phyloP scores from a whole-genome alignment of 2,113 vertebrate species.

The Cyphomyrus plagiostoma region DNA sequence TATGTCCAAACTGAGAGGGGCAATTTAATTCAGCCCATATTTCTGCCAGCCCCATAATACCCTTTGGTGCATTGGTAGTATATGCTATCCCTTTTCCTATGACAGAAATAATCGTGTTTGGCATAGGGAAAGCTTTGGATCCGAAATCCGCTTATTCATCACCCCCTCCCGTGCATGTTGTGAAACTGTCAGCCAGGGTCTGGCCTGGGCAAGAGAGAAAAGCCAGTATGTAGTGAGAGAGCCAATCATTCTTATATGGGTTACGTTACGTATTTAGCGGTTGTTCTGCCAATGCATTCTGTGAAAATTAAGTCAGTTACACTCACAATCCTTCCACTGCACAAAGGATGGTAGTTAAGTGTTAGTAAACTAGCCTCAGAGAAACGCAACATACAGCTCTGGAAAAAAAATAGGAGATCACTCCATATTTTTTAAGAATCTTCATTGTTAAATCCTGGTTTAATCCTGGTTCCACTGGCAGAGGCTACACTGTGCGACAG shows the following conservation, averaged over 20 bases:
- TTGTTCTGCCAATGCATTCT: neutral
- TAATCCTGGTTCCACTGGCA: neutral
- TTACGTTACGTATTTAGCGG: neutral
- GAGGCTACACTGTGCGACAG: neutral
- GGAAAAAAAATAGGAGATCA: neutral
- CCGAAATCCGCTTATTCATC: neutral
- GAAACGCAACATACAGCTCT: neutral
- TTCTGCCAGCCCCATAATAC: neutral
- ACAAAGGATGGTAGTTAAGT: neutral
- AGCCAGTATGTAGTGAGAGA: neutral
- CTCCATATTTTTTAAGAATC: neutral
- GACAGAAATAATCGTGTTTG: neutral
- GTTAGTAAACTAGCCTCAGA: neutral
- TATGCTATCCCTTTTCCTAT: neutral
- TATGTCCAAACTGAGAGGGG: neutral
- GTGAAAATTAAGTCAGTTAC: neutral
- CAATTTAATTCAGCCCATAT: neutral
- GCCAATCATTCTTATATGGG: neutral
- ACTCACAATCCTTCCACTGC: neutral
- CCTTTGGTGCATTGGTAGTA: neutral
- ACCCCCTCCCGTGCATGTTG: neutral
- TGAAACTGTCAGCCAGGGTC: neutral
- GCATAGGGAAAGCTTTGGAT: neutral
- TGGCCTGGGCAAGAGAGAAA: neutral
- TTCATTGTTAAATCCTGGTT: neutral